Evolutionary conservation across 2,113 vertebrate genomes (phyloP).

Genomic region (cattle (Bos taurus)): DNA sequence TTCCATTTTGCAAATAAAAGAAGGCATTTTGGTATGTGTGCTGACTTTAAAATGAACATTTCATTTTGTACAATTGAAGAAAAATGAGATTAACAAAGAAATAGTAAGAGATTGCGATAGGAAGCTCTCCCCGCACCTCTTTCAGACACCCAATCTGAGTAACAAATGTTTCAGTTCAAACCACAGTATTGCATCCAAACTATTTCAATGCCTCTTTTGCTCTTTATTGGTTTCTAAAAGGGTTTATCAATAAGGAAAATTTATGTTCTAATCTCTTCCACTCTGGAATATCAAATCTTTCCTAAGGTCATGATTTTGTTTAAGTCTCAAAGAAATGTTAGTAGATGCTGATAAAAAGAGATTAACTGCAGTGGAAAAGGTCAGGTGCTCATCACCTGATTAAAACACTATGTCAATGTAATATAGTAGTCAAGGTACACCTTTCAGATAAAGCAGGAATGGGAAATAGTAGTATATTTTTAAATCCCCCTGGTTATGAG

Average conservation of each 20-base stretch:
- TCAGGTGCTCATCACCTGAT: neutral
- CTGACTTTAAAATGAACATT: slow-evolving; percentile 41
- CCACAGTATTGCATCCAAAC: neutral
- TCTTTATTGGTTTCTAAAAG: slow-evolving; percentile 35
- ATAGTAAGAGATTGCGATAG: neutral
- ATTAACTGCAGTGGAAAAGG: slow-evolving; percentile 27
- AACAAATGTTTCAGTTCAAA: neutral
- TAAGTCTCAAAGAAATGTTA: slow-evolving; percentile 42
- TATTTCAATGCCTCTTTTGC: neutral
- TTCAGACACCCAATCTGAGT: neutral
- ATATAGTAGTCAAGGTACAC: neutral
- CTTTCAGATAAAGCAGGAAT: neutral
- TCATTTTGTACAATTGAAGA: slow-evolving; percentile 4
- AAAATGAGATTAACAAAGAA: slow-evolving; percentile 37
- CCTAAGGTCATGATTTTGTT: slow-evolving; percentile 36
- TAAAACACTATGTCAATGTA: slow-evolving; percentile 22
- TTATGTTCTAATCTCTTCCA: slow-evolving; percentile 44
- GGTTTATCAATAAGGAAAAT: slow-evolving; percentile 25
- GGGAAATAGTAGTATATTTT: neutral
- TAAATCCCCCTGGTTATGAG: neutral
- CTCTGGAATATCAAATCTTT: slow-evolving; percentile 31
- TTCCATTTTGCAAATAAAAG: slow-evolving; percentile 42
- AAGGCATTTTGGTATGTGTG: neutral
- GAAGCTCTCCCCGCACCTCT: neutral
- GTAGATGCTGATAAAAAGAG: slow-evolving; percentile 36